Conservation (phyloP, 2,113 vertebrate species). For the Enhydra lutris region DNA sequence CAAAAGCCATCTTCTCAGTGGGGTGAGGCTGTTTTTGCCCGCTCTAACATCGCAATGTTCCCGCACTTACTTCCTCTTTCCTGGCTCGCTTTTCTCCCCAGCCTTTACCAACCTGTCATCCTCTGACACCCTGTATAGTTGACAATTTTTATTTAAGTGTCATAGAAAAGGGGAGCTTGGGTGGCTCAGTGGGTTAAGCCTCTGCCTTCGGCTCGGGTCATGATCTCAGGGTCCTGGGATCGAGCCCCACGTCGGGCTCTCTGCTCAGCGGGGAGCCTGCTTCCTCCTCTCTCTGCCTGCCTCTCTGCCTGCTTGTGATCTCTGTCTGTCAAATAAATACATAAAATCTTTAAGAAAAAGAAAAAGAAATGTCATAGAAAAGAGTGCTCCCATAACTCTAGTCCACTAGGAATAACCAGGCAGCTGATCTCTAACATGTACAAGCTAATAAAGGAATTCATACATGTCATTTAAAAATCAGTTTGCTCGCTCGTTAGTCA, state of each 20-base stretch:
- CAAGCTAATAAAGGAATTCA: neutral
- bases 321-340: no score
- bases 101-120: neutral
- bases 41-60: neutral
- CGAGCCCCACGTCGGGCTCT: no score
- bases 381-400: neutral
- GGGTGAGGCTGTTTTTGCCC: neutral
- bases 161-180: neutral
- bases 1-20: neutral
- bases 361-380: no score
- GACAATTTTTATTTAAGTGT: neutral
- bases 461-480: neutral
- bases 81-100: neutral
- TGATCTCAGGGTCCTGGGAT: no score
- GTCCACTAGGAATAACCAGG: neutral
- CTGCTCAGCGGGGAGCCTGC: no score
- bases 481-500: neutral
- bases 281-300: no score
- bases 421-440: slow-evolving; percentile 2
- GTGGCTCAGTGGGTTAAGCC: no score
- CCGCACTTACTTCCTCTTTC: neutral
- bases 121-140: neutral
- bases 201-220: no score
- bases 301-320: no score
- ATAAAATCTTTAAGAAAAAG: no score